phyloP scores from a whole-genome alignment of 2,113 vertebrate species.

The Scytalopus superciliaris region DNA sequence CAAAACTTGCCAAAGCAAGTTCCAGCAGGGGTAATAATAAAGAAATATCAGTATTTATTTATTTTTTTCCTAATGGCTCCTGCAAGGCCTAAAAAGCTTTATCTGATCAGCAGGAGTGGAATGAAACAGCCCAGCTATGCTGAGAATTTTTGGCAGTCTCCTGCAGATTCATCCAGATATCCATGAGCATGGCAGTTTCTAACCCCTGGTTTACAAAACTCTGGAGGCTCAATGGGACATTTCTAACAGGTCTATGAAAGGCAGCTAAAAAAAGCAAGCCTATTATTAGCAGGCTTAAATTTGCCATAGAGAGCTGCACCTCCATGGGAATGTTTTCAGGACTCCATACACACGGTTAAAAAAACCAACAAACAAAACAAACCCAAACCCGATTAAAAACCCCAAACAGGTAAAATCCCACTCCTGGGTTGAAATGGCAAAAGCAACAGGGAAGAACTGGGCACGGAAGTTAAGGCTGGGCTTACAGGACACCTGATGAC shows the following conservation, averaged over 20 bases:
- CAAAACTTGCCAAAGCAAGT: neutral
- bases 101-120: neutral
- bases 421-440: neutral
- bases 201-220: neutral
- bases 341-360: neutral
- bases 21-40: neutral
- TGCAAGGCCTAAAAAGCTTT: neutral
- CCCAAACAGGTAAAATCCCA: neutral
- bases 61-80: neutral
- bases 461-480: fast-evolving
- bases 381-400: neutral
- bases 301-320: neutral
- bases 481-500: neutral
- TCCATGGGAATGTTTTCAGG: fast-evolving
- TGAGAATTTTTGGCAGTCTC: neutral
- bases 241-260: neutral
- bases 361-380: neutral
- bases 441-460: neutral
- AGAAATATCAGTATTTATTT: neutral
- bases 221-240: neutral
- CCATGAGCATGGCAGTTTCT: neutral
- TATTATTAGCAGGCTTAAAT: constrained; percentile 43
- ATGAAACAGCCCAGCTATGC: neutral
- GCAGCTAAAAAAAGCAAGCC: constrained; percentile 32
- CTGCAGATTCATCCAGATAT: neutral